A percentile compares a stretch with the other conserved stretches of the same genome.
Conservation (phyloP, 1,140 invertebrate genomes). For the Drosophila pectinifera region DNA sequence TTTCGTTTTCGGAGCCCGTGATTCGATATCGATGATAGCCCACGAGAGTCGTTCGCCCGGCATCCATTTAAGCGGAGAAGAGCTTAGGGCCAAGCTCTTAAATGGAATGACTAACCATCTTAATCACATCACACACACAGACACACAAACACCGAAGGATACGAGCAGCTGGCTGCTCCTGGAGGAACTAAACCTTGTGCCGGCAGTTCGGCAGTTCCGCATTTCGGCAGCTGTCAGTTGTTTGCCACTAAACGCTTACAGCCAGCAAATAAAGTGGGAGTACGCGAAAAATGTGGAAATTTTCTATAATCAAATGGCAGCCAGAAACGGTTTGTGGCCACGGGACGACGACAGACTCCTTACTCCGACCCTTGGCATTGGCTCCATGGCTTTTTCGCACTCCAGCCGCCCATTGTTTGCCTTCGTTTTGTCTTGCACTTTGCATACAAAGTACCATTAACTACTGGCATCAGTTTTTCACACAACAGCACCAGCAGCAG, state of each 20-base stretch:
- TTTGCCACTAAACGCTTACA: constrained; percentile 66
- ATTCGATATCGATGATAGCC: constrained; percentile 18
- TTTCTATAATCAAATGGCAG: constrained; percentile 52
- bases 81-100: constrained; percentile 71
- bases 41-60: constrained; percentile 13
- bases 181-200: constrained; percentile 35
- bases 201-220: constrained; percentile 70
- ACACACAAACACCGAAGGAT: constrained; percentile 21
- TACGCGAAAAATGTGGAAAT: constrained; percentile 50
- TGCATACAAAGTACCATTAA: constrained; percentile 83
- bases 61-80: constrained; percentile 46
- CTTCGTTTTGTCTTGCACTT: constrained; percentile 76
- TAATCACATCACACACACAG: constrained; percentile 68
- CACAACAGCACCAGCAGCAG: constrained; percentile 48
- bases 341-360: constrained; percentile 19
- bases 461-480: constrained; percentile 73
- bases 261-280: constrained; percentile 61
- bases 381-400: constrained; percentile 3
- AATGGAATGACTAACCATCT: constrained; percentile 71
- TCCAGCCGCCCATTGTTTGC: constrained; percentile 39
- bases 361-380: too few relatives aligned
- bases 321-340: constrained; percentile 43
- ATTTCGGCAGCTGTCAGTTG: constrained; percentile 74
- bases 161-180: constrained; percentile 2
- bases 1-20: constrained; percentile 4